A percentile compares a stretch with the other conserved stretches of the same genome.
These are phyloP conservation scores for Pseudolaguvia tuberculata DNA, from an alignment of 2,113 vertebrate species.

Conservation along the genomic window DNA sequence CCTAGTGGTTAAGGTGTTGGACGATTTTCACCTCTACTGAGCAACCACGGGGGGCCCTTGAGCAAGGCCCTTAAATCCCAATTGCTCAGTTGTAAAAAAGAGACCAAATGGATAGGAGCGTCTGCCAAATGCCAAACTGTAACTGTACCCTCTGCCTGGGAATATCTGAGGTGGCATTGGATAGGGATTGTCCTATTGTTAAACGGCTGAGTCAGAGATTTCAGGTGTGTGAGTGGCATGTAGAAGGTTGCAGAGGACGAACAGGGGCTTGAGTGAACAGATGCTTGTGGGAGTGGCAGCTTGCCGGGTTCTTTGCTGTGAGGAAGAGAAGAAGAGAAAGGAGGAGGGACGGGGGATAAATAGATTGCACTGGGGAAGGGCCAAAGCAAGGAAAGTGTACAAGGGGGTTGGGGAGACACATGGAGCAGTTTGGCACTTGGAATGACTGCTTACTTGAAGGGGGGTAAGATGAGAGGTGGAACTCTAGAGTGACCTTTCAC, in stretches of 20 bases:
- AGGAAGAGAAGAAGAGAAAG: constrained; percentile 17
- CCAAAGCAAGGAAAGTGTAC: constrained; percentile 8
- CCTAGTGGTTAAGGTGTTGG: too few relatives aligned
- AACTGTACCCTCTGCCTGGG: background rate
- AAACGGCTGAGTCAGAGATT: constrained; percentile 24
- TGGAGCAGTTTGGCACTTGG: constrained; percentile 19
- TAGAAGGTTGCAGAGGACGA: constrained; percentile 22
- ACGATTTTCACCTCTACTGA: too few relatives aligned
- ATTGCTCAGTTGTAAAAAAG: too few relatives aligned
- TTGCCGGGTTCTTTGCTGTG: constrained; percentile 30
- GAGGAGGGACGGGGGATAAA: constrained; percentile 28
- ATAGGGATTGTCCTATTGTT: background rate
- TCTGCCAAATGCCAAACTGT: too few relatives aligned
- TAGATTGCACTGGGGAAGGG: constrained; percentile 19
- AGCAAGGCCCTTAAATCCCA: too few relatives aligned
- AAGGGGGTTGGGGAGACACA: constrained; percentile 10
- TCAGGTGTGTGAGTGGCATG: constrained; percentile 24
- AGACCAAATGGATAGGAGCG: too few relatives aligned
- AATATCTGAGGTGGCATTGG: background rate
- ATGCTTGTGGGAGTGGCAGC: constrained; percentile 44
- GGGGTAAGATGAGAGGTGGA: constrained; percentile 29
- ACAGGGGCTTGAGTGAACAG: constrained; percentile 39
- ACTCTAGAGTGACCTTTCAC: constrained; percentile 31
- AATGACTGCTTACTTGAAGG: constrained; percentile 18
- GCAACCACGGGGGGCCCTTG: too few relatives aligned